These are phyloP conservation scores for Agriotes lineatus DNA, from an alignment of 2,888 invertebrate species.

Conservation along the genomic window DNA sequence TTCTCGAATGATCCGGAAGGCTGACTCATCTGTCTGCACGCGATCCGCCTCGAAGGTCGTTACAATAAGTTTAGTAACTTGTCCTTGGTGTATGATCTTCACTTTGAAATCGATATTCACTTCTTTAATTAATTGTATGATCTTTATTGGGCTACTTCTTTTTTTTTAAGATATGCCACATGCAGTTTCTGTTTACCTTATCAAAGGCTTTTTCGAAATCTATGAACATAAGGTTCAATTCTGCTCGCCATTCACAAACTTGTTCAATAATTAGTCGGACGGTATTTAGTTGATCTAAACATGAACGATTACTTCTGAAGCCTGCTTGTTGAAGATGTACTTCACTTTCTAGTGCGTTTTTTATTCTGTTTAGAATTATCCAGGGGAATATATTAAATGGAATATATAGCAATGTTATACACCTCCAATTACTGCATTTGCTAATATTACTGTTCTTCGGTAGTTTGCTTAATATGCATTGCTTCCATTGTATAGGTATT, in stretches of 20 bases:
- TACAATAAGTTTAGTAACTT: too few species aligned
- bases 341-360: too few species aligned
- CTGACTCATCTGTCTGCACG: too few species aligned
- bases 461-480: too few species aligned
- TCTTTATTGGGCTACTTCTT: not conserved
- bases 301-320: not conserved
- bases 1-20: too few species aligned
- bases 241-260: not conserved
- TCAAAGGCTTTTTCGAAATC: not conserved
- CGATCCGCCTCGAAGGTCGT: too few species aligned
- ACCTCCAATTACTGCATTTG: not conserved
- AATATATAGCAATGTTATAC: not conserved
- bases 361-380: too few species aligned
- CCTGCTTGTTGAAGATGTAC: not conserved
- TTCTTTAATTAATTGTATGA: too few species aligned
- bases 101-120: too few species aligned
- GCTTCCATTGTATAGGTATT: too few species aligned
- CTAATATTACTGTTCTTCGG: not conserved
- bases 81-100: too few species aligned
- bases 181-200: not conserved
- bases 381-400: too few species aligned
- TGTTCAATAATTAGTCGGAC: not conserved
- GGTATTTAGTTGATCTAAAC: not conserved
- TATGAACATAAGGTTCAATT: not conserved
- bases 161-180: not conserved